phyloP scores from a whole-genome alignment of 2,797 vertebrate genomes.

The Bradypodion ventrale region DNA sequence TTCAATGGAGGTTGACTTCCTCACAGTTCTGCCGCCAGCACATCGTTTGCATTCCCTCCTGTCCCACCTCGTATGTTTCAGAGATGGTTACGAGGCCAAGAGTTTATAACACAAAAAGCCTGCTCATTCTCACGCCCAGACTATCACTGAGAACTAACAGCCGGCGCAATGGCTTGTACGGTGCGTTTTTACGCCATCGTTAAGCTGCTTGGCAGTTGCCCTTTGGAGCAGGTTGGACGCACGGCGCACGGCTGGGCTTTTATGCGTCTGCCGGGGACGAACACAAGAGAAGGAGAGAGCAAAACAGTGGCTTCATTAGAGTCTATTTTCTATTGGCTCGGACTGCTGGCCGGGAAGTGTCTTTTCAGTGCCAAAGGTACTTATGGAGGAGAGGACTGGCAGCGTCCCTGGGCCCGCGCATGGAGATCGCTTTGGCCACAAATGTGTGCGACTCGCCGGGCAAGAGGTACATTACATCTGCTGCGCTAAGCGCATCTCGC shows the following conservation, averaged over 20 bases:
- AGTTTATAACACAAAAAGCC: neutral
- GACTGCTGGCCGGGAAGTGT: neutral
- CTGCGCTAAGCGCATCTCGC: neutral
- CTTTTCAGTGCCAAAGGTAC: neutral
- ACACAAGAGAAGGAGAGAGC: neutral
- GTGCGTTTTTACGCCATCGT: neutral
- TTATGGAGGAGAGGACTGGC: neutral
- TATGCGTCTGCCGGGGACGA: neutral
- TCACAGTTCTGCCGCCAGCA: neutral
- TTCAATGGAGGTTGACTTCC: neutral
- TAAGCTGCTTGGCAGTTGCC: neutral
- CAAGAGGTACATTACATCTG: neutral
- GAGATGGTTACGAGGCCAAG: neutral
- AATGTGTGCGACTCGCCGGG: no score
- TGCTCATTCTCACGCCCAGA: neutral
- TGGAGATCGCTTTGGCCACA: neutral
- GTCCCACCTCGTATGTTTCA: neutral
- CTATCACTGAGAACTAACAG: neutral
- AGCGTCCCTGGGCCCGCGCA: neutral
- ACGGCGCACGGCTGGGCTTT: slow-evolving; percentile 6
- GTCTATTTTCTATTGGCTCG: slow-evolving; percentile 10
- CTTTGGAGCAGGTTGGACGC: neutral
- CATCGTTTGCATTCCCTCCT: accelerated
- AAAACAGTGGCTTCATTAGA: slow-evolving; percentile 23
- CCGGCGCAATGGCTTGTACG: neutral